A percentile compares a stretch with the other conserved stretches of the same genome.
Evolutionary conservation across 2,888 invertebrate genomes (phyloP).

Genomic region (Agrilus mali): DNA sequence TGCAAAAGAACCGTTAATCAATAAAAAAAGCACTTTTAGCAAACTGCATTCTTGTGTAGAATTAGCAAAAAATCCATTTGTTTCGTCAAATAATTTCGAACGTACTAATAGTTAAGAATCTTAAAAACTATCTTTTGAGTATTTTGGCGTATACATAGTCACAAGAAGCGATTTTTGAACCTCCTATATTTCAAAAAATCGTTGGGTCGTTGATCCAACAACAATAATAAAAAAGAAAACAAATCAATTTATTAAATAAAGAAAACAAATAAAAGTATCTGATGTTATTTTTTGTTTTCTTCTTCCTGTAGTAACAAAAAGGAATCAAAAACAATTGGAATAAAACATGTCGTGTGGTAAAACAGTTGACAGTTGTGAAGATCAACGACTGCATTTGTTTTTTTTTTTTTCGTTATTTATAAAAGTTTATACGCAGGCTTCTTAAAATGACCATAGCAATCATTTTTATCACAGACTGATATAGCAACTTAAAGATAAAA

Average conservation of each 20-base stretch:
- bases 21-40: too few species aligned
- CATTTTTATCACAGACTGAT: constrained; percentile 36
- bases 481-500: constrained; percentile 31
- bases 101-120: constrained; percentile 9
- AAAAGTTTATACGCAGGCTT: constrained; percentile 10
- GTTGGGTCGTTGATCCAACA: not conserved
- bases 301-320: not conserved
- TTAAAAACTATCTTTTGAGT: constrained; percentile 25
- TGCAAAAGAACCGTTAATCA: too few species aligned
- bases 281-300: not conserved
- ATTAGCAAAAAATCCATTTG: too few species aligned
- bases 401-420: constrained; percentile 9
- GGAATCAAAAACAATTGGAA: too few species aligned
- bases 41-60: too few species aligned
- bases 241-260: too few species aligned
- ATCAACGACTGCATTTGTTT: constrained; percentile 9
- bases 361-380: not conserved
- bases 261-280: too few species aligned
- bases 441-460: constrained; percentile 28
- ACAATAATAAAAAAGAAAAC: too few species aligned
- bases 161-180: constrained; percentile 25
- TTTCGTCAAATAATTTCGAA: too few species aligned
- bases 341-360: too few species aligned
- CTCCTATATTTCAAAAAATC: constrained; percentile 1
- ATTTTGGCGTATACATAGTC: constrained; percentile 33